Percentiles rank a stretch among this genome's conserved stretches.
Conservation (phyloP, 2,113 vertebrate genomes). For the Engraulis encrasicolus region DNA sequence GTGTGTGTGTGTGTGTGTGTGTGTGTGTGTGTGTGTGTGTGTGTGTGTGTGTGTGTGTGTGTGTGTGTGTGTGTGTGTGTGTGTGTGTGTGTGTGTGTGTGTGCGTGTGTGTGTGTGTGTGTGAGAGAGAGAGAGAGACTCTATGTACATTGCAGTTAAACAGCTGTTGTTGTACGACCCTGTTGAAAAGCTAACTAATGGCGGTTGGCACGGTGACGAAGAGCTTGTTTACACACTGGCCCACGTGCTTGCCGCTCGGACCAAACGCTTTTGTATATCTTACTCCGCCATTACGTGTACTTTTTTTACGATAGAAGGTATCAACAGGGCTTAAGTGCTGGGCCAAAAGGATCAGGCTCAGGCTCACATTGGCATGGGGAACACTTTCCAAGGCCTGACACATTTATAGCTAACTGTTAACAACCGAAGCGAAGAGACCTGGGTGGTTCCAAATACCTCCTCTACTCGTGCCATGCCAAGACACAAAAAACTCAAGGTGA, state of each 20-base stretch:
- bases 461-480: not conserved
- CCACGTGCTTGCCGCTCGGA: not conserved
- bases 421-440: slow-evolving; percentile 1
- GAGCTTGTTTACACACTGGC: not conserved
- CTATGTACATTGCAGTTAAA: not conserved
- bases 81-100: not conserved
- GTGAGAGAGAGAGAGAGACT: not conserved
- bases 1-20: too few relatives aligned
- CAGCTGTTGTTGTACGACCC: not conserved
- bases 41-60: not conserved
- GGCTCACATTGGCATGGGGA: not conserved
- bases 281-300: not conserved
- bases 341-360: not conserved
- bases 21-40: not conserved
- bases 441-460: slow-evolving; percentile 8
- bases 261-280: not conserved
- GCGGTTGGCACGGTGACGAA: not conserved
- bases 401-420: slow-evolving; percentile 20
- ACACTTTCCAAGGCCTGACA: slow-evolving; percentile 6
- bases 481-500: not conserved
- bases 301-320: not conserved
- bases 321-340: not conserved
- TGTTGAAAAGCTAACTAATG: not conserved
- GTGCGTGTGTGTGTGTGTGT: not conserved
- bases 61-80: not conserved